A percentile compares a stretch with the other conserved stretches of the same genome.
Conservation (phyloP, 1,140 invertebrate species). For the Bombus difficillimus region DNA sequence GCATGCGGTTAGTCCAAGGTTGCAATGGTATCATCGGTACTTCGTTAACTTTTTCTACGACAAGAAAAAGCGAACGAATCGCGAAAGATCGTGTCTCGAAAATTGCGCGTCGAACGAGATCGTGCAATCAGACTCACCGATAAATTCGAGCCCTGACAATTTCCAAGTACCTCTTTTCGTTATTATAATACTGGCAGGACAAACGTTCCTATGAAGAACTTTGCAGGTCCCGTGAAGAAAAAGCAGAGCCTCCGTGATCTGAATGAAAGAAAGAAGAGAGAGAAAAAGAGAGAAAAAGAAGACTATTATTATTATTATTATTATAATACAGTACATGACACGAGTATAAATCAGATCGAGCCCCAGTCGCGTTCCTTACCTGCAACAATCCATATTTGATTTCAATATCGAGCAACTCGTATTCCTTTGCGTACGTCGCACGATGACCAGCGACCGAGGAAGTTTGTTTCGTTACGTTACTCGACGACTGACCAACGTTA, state of each 20-base stretch:
- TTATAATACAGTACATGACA: too few species aligned
- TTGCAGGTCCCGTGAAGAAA: conserved; percentile 94
- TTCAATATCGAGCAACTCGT: conserved; percentile 95
- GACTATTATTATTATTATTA: too few species aligned
- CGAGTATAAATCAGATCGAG: too few species aligned
- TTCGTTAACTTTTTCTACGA: conserved; percentile 88
- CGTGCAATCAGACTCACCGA: conserved; percentile 84
- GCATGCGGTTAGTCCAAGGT: conserved; percentile 93
- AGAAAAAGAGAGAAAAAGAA: background rate
- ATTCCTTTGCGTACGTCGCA: conserved; percentile 88
- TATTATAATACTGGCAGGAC: conserved; percentile 95
- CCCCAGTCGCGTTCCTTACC: conserved; percentile 81
- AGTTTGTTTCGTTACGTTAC: conserved; percentile 66
- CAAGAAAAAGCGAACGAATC: conserved; percentile 6
- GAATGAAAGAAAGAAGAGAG: conserved; percentile 72
- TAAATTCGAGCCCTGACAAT: conserved; percentile 96
- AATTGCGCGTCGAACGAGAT: background rate
- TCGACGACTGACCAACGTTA: conserved; percentile 49
- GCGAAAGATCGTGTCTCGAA: background rate
- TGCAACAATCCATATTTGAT: conserved; percentile 96
- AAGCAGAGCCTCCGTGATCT: conserved; percentile 96
- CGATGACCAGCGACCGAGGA: conserved; percentile 73
- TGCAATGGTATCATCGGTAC: conserved; percentile 88
- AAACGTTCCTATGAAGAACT: conserved; percentile 96
- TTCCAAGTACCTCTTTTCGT: conserved; percentile 99